Base-by-base conservation (phyloP, 2,888 invertebrate genomes). In the Phaedon cochleariae region DNA sequence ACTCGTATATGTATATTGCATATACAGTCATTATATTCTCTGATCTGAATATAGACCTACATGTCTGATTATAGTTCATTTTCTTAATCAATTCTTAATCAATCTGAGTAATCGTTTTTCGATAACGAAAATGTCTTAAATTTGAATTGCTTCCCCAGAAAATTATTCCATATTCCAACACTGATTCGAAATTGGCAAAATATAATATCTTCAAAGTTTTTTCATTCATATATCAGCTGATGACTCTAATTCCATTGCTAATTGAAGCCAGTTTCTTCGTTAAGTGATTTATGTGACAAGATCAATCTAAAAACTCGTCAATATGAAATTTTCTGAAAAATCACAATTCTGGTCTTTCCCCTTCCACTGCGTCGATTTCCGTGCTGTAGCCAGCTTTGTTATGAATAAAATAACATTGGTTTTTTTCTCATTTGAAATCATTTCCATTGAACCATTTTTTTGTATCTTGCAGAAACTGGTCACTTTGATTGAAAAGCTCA, bases 171-270 rank as follows among this genome's bases (percentile, higher is more conserved):
- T 53, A 53, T 31, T 10, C 7, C 31, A 53, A 1, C 15, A 29
- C 15, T 26, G 18, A 53, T 12, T 53, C 26, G n/a, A n/a, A n/a
- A n/a, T n/a, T n/a, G n/a, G n/a, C n/a, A n/a, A n/a, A n/a, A n/a
- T n/a, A n/a, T n/a, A n/a, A n/a, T n/a, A n/a, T n/a, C n/a, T n/a
- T n/a, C n/a, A n/a, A n/a, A n/a, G n/a, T n/a, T n/a, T n/a, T 53
- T 17, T 26, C 15, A 6, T 29, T 1, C 29, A 29, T 26, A 1
- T 53, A 29, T 15, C 10, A 26, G 9, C 29, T 29, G n/a, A 53
- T 29, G 3, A 53, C 53, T n/a, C 53, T 53, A 5, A 53, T 53
- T 5, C n/a, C n/a, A n/a, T n/a, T n/a, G n/a, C n/a, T n/a, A n/a
- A n/a, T n/a, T n/a, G n/a, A n/a, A n/a, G n/a, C n/a, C n/a, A n/a